Evolutionary conservation across 2,888 invertebrate species (phyloP), one percentile per base, ranked within the genome.

Genomic region (Epirrhoe tristata): DNA sequence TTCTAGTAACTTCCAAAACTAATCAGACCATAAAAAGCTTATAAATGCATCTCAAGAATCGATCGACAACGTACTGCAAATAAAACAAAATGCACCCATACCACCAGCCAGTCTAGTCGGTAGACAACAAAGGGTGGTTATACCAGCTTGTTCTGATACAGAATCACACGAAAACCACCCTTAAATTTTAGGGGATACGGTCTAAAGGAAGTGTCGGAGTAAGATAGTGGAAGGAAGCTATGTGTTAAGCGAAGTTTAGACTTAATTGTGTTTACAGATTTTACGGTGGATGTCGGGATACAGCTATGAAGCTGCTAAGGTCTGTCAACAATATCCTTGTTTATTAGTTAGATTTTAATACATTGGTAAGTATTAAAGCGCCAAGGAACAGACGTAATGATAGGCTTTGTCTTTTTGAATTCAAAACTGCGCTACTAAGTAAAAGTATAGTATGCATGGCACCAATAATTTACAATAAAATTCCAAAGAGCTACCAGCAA

Each of bases 91-190:
- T 83, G 85, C 83, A 84, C 83, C 87, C 85, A 77, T 76, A 75
- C 82, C 83, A 43, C 12, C 39, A 12, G 83, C 75, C 80, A 81
- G 90, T 89, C 90, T 89, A 87, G 88, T 84, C 86, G 75, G 85
- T 86, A 92, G 92, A 92, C 92, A 91, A 92, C 92, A 92, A 92
- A 92, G 92, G 86, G 85, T 85, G 82, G 78, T 72, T 78, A 72
- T 69, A 72, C 89, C 79, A 88, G 81, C 76, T 80, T 83, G 81
- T 70, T 66, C 43, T 8, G 32, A 68, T 50, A 46, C 53, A 43
- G 16, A 6, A 5, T 46, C 31, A 60, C 14, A 58, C 68, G 6
- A 85, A 80, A 76, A 67, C 73, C n/a, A 65, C 55, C 76, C 65
- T 51, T 87, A 84, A 71, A 0, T 0, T 1, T 0, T 43, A 0